Evolutionary conservation across 2,888 invertebrate genomes (phyloP).

Genomic region (Aphodius granarius): DNA sequence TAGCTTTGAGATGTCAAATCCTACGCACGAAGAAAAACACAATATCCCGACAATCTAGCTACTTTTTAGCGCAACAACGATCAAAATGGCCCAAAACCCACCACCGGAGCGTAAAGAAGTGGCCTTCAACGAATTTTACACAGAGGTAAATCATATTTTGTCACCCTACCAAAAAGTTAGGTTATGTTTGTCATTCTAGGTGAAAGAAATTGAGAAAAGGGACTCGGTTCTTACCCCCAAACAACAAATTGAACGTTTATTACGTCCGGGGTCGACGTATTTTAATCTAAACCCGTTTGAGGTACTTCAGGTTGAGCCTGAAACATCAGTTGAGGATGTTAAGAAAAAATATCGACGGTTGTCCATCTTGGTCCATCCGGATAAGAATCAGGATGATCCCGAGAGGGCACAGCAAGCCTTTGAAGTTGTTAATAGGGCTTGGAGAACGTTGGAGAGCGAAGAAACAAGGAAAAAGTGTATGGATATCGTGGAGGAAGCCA

Average conservation of each 20-base stretch:
- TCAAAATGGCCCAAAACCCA: constrained; percentile 29
- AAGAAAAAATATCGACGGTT: constrained; percentile 96
- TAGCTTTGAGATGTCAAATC: background rate
- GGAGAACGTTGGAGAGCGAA: constrained; percentile 94
- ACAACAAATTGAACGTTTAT: constrained; percentile 95
- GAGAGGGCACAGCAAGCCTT: constrained; percentile 93
- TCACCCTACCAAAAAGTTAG: constrained; percentile 15
- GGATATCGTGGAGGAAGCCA: constrained; percentile 97
- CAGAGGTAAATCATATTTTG: constrained; percentile 66
- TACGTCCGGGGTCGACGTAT: constrained; percentile 96
- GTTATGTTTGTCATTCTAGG: constrained; percentile 60
- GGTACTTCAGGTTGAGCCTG: constrained; percentile 90
- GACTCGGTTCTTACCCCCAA: constrained; percentile 95
- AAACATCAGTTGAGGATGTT: constrained; percentile 84
- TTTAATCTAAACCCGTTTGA: constrained; percentile 98
- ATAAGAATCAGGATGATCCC: constrained; percentile 96
- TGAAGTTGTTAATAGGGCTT: constrained; percentile 92
- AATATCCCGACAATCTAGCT: background rate
- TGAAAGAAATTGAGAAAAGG: constrained; percentile 97
- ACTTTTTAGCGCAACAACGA: constrained; percentile 4
- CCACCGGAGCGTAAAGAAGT: constrained; percentile 58
- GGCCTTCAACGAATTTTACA: constrained; percentile 80
- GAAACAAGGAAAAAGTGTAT: constrained; percentile 90
- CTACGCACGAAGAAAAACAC: background rate
- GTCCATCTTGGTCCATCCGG: constrained; percentile 98